Percentiles rank a stretch among this genome's conserved stretches.
Evolutionary conservation across 2,888 invertebrate genomes (phyloP).

Genomic region (Dynastes tityus): DNA sequence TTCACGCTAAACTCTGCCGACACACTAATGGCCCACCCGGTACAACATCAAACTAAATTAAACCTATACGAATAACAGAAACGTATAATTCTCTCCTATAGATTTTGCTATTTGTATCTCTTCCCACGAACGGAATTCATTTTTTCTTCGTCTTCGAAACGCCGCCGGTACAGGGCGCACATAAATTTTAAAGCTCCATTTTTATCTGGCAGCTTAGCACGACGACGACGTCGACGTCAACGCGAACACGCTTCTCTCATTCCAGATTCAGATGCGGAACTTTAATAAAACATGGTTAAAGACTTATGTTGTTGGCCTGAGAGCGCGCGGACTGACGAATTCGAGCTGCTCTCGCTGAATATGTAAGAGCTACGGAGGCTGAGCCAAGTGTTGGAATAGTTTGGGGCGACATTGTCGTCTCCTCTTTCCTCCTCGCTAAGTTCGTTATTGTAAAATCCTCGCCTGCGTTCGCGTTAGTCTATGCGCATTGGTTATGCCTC

Average conservation of each 20-base stretch:
- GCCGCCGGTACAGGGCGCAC: background rate
- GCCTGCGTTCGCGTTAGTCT: background rate
- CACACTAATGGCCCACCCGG: no score
- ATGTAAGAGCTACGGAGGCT: slow-evolving; percentile 21
- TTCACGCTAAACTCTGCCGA: no score
- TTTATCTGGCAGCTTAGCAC: slow-evolving; percentile 29
- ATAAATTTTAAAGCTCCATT: slow-evolving; percentile 38
- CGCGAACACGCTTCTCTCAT: slow-evolving; percentile 50
- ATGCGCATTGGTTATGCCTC: background rate
- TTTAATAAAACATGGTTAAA: slow-evolving; percentile 55
- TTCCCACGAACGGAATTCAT: slow-evolving; percentile 8
- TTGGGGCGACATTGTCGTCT: slow-evolving; percentile 9
- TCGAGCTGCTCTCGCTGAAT: slow-evolving; percentile 32
- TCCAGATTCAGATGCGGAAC: slow-evolving; percentile 54
- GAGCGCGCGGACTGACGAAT: slow-evolving; percentile 32
- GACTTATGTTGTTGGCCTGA: slow-evolving; percentile 40
- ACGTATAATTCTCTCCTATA: background rate
- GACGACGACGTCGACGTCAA: slow-evolving; percentile 17
- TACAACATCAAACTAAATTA: no score
- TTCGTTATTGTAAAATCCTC: slow-evolving; percentile 7
- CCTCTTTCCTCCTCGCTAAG: slow-evolving; percentile 1
- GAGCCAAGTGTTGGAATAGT: slow-evolving; percentile 35
- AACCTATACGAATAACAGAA: no score
- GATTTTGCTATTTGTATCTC: background rate
- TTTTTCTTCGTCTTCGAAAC: slow-evolving; percentile 23